Percentiles rank a stretch among this genome's conserved stretches.
These are phyloP conservation scores for Chloroceryle amazona DNA, from an alignment of 2,797 vertebrate genomes.

Conservation along the genomic window DNA sequence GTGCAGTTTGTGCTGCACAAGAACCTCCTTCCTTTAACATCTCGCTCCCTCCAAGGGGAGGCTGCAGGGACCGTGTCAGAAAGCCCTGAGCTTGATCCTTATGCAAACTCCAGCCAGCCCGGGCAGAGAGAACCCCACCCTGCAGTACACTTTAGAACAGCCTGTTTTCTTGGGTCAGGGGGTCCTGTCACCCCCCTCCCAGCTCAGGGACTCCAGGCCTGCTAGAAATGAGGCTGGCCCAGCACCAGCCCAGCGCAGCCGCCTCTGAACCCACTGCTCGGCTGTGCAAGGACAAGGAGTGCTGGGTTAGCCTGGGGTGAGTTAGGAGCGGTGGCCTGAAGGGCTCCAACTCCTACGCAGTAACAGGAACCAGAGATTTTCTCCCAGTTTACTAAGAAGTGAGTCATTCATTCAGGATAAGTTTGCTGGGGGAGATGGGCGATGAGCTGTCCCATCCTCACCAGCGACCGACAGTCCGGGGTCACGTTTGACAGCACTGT, in stretches of 20 bases:
- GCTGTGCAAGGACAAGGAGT: accelerated
- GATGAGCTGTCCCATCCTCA: not conserved
- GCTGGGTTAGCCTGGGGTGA: not conserved
- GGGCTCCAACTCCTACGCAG: not conserved
- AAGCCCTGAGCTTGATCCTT: not conserved
- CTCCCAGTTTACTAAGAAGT: not conserved
- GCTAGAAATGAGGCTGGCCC: not conserved
- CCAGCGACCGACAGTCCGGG: not conserved
- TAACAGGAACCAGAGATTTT: not conserved
- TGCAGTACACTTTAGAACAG: not conserved
- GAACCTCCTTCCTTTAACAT: not conserved
- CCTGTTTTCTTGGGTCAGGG: not conserved
- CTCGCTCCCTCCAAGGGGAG: not conserved
- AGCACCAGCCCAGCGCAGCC: not conserved
- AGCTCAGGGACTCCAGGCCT: not conserved
- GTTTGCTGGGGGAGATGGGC: not conserved
- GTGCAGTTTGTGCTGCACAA: not conserved
- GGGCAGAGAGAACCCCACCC: not conserved
- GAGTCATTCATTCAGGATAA: not conserved
- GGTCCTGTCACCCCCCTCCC: not conserved
- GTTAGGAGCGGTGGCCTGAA: not conserved
- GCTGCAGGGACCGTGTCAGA: not conserved
- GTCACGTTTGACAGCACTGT: not conserved
- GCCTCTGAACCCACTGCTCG: not conserved
- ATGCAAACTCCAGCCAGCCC: accelerated